A percentile compares a stretch with the other conserved stretches of the same genome.
phyloP scores from a whole-genome alignment of 2,888 invertebrate genomes.

The Eupsilia transversa region DNA sequence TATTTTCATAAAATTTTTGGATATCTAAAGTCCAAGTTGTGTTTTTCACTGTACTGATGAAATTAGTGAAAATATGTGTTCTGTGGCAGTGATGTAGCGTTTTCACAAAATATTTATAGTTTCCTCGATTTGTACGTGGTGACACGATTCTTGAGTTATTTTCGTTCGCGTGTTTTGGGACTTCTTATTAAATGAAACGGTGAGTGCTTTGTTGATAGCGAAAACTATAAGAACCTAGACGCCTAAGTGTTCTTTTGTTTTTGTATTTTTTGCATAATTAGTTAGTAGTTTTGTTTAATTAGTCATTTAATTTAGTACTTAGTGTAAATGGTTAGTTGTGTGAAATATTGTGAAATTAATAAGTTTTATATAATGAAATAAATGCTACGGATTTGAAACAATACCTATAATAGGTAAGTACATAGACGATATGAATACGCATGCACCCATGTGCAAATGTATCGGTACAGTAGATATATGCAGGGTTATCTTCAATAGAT shows the following conservation, averaged over 20 bases:
- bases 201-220: conserved; percentile 51
- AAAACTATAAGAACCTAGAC: background rate
- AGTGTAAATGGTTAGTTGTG: no score
- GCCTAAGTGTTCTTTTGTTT: no score
- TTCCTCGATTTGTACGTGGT: conserved; percentile 31
- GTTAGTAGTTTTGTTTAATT: no score
- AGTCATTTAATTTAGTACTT: no score
- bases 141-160: conserved; percentile 65
- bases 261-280: no score
- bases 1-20: conserved; percentile 17
- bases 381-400: no score
- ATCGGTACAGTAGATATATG: conserved; percentile 17
- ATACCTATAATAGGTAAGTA: background rate
- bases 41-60: background rate
- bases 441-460: conserved; percentile 23
- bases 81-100: conserved; percentile 28
- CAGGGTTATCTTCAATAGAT: conserved; percentile 8
- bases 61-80: conserved; percentile 13
- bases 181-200: conserved; percentile 66
- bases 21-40: background rate
- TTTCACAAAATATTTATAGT: conserved; percentile 41
- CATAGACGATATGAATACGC: conserved; percentile 10
- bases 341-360: no score
- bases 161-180: conserved; percentile 41
- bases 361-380: no score